These are phyloP conservation scores for Drosophila lacteicornis DNA, from an alignment of 1,140 invertebrate species.

Conservation along the genomic window DNA sequence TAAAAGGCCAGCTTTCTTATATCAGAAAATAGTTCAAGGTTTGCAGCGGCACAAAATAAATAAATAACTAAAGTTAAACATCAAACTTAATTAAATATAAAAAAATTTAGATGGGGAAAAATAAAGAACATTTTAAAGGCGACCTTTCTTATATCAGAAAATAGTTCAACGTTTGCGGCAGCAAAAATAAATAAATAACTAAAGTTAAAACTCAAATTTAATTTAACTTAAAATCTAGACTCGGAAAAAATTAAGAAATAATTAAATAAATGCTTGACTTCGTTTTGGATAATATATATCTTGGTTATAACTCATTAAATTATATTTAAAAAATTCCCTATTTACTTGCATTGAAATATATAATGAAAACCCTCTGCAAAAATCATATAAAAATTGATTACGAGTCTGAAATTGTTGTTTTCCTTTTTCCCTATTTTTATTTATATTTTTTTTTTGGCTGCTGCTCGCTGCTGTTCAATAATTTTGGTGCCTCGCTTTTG, in stretches of 20 bases:
- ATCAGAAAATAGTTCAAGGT: slow-evolving; percentile 1
- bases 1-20: not conserved
- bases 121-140: no score
- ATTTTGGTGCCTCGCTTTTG: slow-evolving; percentile 18
- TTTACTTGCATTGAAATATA: slow-evolving; percentile 5
- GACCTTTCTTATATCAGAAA: not conserved
- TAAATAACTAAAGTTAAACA: not conserved
- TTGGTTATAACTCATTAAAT: no score
- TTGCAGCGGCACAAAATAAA: not conserved
- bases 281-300: no score
- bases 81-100: no score
- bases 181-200: no score
- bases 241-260: no score
- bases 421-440: slow-evolving; percentile 7
- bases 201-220: no score
- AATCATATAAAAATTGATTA: slow-evolving; percentile 12
- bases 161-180: slow-evolving; percentile 2
- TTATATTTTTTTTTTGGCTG: not conserved
- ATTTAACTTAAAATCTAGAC: no score
- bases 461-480: slow-evolving; percentile 7
- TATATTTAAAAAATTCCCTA: no score
- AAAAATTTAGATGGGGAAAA: no score
- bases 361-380: not conserved
- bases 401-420: slow-evolving; percentile 19
- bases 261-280: no score